Conservation (phyloP, 2,888 invertebrate species). For the Vesta saturnalis region DNA sequence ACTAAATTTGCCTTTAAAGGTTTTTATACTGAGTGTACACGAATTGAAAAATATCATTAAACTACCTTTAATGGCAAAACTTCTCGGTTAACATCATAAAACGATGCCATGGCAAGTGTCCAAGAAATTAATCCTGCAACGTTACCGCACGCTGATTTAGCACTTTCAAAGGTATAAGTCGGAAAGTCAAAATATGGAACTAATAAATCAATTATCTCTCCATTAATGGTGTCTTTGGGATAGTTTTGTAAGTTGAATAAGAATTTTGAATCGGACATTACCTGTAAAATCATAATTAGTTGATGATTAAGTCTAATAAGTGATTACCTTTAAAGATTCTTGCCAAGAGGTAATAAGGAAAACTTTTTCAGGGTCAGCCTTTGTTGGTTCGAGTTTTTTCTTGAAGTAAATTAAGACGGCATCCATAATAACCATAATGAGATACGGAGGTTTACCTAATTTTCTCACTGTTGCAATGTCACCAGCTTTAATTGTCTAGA, state of each 20-base stretch:
- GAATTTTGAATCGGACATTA: constrained; percentile 86
- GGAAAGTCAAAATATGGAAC: constrained; percentile 77
- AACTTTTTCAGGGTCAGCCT: constrained; percentile 75
- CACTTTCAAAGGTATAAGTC: constrained; percentile 81
- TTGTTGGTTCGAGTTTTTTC: constrained; percentile 75
- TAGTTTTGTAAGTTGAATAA: constrained; percentile 80
- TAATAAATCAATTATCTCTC: constrained; percentile 86
- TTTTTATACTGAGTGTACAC: too few species aligned
- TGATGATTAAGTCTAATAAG: not conserved
- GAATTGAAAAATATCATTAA: not conserved
- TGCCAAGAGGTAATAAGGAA: constrained; percentile 83
- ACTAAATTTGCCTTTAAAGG: constrained; percentile 73
- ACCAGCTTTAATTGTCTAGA: constrained; percentile 85
- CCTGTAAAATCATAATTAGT: constrained; percentile 56
- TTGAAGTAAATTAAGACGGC: constrained; percentile 79
- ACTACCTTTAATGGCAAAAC: constrained; percentile 81
- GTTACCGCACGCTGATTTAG: constrained; percentile 88
- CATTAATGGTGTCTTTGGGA: constrained; percentile 87
- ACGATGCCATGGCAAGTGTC: constrained; percentile 87
- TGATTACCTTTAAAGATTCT: constrained; percentile 80
- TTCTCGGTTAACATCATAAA: constrained; percentile 87
- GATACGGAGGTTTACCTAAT: constrained; percentile 88
- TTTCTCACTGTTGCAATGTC: constrained; percentile 91
- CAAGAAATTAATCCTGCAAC: constrained; percentile 90
- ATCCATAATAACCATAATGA: constrained; percentile 93